These are phyloP conservation scores for Falco peregrinus DNA, from an alignment of 2,797 vertebrate species.

Conservation along the genomic window DNA sequence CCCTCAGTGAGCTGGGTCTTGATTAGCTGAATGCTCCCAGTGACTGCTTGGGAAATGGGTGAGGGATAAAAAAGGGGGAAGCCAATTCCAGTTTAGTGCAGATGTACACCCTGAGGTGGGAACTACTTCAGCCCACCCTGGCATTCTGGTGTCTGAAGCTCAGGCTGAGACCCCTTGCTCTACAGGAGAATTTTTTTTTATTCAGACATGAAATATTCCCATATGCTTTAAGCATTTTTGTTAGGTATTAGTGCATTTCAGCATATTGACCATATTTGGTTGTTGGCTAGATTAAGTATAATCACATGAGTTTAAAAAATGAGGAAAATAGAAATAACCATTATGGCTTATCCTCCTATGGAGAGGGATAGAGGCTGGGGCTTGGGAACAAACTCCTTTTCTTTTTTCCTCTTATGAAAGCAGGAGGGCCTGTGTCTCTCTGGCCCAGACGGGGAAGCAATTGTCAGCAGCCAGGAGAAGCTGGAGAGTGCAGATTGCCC, in stretches of 20 bases:
- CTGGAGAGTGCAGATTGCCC: neutral
- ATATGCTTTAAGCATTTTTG: neutral
- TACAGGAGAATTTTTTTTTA: neutral
- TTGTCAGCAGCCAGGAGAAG: neutral
- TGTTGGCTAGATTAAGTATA: neutral
- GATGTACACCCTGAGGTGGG: neutral
- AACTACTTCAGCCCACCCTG: neutral
- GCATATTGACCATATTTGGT: neutral
- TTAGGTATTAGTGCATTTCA: neutral
- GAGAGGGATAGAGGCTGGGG: neutral
- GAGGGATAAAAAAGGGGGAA: neutral
- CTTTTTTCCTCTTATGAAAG: rapidly evolving
- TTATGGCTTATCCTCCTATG: neutral
- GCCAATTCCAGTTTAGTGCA: neutral
- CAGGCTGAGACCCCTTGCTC: neutral
- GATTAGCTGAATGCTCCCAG: neutral
- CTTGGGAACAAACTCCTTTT: neutral
- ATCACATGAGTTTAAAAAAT: neutral
- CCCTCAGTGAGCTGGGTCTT: neutral
- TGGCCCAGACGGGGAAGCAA: neutral
- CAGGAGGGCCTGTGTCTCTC: neutral
- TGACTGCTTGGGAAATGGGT: neutral
- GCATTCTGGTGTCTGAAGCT: neutral
- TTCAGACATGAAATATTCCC: neutral
- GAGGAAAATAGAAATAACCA: neutral